Conservation (phyloP, 2,888 invertebrate genomes). For the Druceiella hillmani region DNA sequence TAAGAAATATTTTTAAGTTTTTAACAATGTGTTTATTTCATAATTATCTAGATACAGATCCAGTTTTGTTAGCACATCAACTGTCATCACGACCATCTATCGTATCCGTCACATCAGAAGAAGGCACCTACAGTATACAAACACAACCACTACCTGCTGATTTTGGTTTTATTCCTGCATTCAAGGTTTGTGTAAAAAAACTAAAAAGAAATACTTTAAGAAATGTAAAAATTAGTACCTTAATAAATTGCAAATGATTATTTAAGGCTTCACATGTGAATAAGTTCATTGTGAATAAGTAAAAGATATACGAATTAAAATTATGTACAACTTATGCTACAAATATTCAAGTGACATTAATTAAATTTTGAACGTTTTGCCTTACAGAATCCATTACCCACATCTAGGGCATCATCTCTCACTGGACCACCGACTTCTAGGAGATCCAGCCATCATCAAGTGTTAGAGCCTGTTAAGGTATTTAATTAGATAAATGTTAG, state of each 20-base stretch:
- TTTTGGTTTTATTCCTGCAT: constrained; percentile 43
- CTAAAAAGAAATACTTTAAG: too few species aligned
- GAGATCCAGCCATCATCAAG: constrained; percentile 42
- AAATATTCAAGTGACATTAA: too few species aligned
- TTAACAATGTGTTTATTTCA: not conserved
- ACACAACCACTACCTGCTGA: constrained; percentile 44
- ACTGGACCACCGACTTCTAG: constrained; percentile 43
- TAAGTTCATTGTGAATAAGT: too few species aligned
- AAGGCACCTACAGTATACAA: constrained; percentile 38
- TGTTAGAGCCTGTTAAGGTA: constrained; percentile 41
- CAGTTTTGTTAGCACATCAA: constrained; percentile 44
- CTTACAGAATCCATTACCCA: constrained; percentile 36
- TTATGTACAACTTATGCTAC: too few species aligned
- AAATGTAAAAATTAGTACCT: too few species aligned
- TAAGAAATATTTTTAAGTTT: not conserved
- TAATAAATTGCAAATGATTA: too few species aligned
- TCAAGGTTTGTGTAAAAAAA: too few species aligned
- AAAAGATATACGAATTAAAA: too few species aligned
- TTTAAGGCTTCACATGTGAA: too few species aligned
- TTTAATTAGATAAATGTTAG: too few species aligned
- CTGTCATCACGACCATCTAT: constrained; percentile 47
- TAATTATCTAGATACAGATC: constrained; percentile 38
- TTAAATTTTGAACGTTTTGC: too few species aligned
- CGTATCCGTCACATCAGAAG: constrained; percentile 46
- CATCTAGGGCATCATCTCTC: constrained; percentile 41